phyloP scores from a whole-genome alignment of 2,888 invertebrate genomes.

The Pterostichus niger region DNA sequence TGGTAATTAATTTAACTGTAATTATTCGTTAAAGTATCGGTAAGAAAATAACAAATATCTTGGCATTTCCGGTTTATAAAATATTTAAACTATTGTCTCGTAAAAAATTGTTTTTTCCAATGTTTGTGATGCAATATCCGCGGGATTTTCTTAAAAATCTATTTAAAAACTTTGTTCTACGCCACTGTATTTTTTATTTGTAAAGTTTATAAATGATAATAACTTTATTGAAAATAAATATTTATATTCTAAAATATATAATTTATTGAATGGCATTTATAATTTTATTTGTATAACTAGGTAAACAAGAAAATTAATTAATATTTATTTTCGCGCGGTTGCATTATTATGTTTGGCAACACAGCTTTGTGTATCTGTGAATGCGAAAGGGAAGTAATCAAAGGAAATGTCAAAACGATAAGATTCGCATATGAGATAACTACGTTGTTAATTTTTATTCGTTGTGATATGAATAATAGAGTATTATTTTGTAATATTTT shows the following conservation, averaged over 20 bases:
- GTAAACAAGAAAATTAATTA: slow-evolving; percentile 1
- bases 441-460: slow-evolving; percentile 51
- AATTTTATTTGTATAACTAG: neutral
- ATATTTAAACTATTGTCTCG: no score
- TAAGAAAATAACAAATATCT: no score
- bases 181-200: neutral
- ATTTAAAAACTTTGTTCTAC: neutral
- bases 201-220: neutral
- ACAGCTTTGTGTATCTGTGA: slow-evolving; percentile 40
- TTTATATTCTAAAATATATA: neutral
- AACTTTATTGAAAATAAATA: neutral
- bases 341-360: slow-evolving; percentile 46
- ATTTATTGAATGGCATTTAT: neutral
- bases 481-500: slow-evolving; percentile 59
- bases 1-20: slow-evolving; percentile 5
- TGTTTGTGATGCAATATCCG: neutral
- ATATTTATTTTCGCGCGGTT: slow-evolving; percentile 26
- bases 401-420: slow-evolving; percentile 67
- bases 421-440: slow-evolving; percentile 63
- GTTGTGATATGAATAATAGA: slow-evolving; percentile 63
- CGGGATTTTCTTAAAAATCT: neutral
- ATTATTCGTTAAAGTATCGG: neutral
- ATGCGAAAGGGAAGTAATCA: slow-evolving; percentile 62
- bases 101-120: neutral
- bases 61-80: no score